These are phyloP conservation scores for Semnornis frantzii DNA, from an alignment of 2,113 vertebrate genomes.

Conservation along the genomic window DNA sequence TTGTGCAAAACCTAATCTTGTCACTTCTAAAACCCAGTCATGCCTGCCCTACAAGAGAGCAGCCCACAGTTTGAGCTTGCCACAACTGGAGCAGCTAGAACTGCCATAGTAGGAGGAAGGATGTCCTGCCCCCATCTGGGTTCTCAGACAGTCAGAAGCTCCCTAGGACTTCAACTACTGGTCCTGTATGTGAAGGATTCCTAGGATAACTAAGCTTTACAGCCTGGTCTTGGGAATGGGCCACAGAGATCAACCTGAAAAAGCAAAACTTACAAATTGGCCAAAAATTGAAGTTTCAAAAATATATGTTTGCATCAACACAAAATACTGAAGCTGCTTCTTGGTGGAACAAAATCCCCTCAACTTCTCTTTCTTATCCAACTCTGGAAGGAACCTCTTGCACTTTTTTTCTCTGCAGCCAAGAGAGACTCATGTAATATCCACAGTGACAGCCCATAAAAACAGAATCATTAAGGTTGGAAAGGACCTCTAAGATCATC, in stretches of 20 bases:
- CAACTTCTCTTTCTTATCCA: not conserved
- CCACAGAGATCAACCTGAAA: not conserved
- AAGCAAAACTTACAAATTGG: accelerated
- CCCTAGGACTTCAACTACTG: not conserved
- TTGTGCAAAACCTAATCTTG: not conserved
- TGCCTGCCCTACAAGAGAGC: not conserved
- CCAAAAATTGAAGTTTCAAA: not conserved
- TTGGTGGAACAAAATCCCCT: not conserved
- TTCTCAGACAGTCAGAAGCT: not conserved
- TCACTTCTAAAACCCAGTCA: not conserved
- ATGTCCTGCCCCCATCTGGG: accelerated
- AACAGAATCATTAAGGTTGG: too few relatives aligned
- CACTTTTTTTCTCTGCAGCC: not conserved
- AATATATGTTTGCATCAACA: not conserved
- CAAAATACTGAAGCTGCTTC: not conserved
- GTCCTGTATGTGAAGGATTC: not conserved
- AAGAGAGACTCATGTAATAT: not conserved
- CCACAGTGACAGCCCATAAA: not conserved
- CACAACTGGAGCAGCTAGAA: not conserved
- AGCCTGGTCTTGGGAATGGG: not conserved
- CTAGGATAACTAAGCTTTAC: not conserved
- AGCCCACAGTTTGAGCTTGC: not conserved
- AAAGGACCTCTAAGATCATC: too few relatives aligned
- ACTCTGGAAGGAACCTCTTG: not conserved
- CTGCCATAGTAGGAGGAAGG: not conserved